phyloP scores from a whole-genome alignment of 2,888 invertebrate species.

The Myopa testacea region DNA sequence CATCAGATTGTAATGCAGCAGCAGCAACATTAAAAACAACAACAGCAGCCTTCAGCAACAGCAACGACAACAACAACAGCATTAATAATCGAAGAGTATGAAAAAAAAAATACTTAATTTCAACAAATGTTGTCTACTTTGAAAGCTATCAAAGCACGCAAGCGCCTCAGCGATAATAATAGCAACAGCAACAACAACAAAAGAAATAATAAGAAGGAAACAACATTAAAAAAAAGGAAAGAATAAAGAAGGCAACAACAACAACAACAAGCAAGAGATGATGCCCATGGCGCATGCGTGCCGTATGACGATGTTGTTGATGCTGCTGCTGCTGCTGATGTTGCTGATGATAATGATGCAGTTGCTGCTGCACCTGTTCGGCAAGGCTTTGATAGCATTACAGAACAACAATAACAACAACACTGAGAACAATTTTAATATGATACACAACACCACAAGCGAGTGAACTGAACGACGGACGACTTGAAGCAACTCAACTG shows the following conservation, averaged over 20 bases:
- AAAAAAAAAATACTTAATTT: background rate
- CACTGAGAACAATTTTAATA: background rate
- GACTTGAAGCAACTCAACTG: slow-evolving; percentile 47
- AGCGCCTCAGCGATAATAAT: slow-evolving; percentile 7
- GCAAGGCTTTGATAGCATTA: background rate
- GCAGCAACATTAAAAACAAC: slow-evolving; percentile 7
- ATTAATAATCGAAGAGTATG: background rate
- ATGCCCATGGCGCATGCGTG: slow-evolving; percentile 18
- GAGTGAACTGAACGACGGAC: background rate
- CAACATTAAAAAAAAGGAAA: background rate
- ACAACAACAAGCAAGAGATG: background rate
- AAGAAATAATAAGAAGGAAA: background rate
- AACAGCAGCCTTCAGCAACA: background rate
- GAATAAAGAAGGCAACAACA: background rate
- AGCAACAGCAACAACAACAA: background rate
- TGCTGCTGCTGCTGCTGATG: background rate
- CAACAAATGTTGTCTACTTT: slow-evolving; percentile 49
- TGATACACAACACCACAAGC: background rate
- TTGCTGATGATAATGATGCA: too few relatives aligned
- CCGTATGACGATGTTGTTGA: background rate
- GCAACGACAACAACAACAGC: background rate
- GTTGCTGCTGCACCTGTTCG: slow-evolving; percentile 1
- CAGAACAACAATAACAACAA: background rate
- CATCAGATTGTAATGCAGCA: slow-evolving; percentile 11
- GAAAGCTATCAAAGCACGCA: slow-evolving; percentile 40